A percentile compares a stretch with the other conserved stretches of the same genome.
phyloP scores from a whole-genome alignment of 1,140 invertebrate genomes.

The Drosophila sp. region DNA sequence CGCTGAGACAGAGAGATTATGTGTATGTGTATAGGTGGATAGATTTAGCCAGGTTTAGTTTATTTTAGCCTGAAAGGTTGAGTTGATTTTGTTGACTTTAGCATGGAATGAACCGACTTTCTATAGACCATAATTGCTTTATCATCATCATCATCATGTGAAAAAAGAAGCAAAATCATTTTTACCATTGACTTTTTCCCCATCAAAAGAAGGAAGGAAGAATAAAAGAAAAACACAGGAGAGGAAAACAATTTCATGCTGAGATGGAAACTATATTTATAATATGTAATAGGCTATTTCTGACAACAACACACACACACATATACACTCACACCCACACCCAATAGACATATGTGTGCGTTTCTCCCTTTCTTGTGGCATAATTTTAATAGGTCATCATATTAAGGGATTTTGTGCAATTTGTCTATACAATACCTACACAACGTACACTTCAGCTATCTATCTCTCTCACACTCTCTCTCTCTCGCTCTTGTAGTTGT shows the following conservation, averaged over 20 bases:
- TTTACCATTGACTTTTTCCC: conserved; percentile 39
- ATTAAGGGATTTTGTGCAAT: conserved; percentile 74
- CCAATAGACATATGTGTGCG: conserved; percentile 31
- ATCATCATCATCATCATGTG: conserved; percentile 64
- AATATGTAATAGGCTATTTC: conserved; percentile 58
- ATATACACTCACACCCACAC: conserved; percentile 9
- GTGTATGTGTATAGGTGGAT: conserved; percentile 12
- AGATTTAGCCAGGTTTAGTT: conserved; percentile 10
- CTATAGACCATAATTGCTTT: conserved; percentile 67
- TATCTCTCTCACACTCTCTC: conserved; percentile 24
- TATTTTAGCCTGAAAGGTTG: neutral
- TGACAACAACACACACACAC: conserved; percentile 14
- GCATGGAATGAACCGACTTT: neutral
- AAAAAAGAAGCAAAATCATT: conserved; percentile 50
- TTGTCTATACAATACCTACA: conserved; percentile 34
- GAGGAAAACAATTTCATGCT: conserved; percentile 40
- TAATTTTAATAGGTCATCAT: conserved; percentile 80
- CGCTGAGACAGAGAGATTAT: neutral
- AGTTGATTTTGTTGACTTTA: conserved; percentile 12
- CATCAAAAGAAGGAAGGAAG: conserved; percentile 13
- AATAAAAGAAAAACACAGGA: conserved; percentile 6
- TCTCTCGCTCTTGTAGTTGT: conserved; percentile 27
- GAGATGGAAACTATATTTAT: conserved; percentile 37
- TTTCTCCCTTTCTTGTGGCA: conserved; percentile 43
- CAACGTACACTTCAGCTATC: conserved; percentile 14